Evolutionary conservation across 2,113 vertebrate species (phyloP), one percentile per base, ranked within the genome.

Genomic region (Channa maculata): DNA sequence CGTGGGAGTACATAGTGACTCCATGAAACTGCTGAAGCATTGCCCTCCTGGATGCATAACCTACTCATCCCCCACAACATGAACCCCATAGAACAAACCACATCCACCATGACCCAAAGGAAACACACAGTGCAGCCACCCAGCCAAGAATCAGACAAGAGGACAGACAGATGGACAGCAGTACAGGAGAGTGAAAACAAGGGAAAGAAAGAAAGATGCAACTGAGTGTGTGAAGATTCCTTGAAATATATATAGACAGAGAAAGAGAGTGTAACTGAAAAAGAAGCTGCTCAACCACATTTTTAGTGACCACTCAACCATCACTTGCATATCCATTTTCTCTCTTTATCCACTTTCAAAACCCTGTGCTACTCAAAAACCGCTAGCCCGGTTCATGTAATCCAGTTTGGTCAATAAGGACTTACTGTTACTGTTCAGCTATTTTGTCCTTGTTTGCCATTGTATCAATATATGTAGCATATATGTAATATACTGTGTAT

Each of bases 11-110:
- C 91, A 95, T 92, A 93, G 94, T 94, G 94, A 95, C 88, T 89
- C 95, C 95, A 0, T 94, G 95, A 68, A 95, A 95, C 92, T 96
- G 96, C 94, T 96, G 96, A 85, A 96, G 94, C 95, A 95, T 94
- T 90, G 96, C 94, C 91, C 94, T 93, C 89, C 95, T 95, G 91
- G 95, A 95, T 80, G 94, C 86, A 93, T 94, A 93, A 91, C 95
- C 95, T 93, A 95, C 82, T 93, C 82, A 54, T 79, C 82, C 91
- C 92, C 88, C 83, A 86, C 88, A 86, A 80, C 66, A 93, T 88
- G 88, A 88, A 87, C 76, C 87, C 90, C 72, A 86, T 88, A 80
- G 78, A 90, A 93, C 65, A 78, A 66, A 80, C 80, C 84, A 71
- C 73, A 65, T 3, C 67, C 50, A 15, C 53, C 71, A 57, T 37